A percentile compares a stretch with the other conserved stretches of the same genome.
Conservation (phyloP, 2,888 invertebrate genomes). For the Rhingia campestris region DNA sequence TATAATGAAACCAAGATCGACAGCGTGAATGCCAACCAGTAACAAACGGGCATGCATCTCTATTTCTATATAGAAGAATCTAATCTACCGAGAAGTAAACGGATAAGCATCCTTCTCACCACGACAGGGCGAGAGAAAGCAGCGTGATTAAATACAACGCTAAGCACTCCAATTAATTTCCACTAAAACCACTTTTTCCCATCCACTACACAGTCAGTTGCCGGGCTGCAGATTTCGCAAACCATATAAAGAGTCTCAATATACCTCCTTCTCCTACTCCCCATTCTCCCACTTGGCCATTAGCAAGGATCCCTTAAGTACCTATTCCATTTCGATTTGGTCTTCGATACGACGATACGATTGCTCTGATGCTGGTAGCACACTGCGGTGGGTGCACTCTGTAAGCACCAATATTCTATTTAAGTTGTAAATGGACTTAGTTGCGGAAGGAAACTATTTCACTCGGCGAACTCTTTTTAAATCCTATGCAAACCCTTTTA, state of each 20-base stretch:
- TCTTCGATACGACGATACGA: conserved; percentile 29
- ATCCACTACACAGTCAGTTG: conserved; percentile 15
- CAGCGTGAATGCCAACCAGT: conserved; percentile 1
- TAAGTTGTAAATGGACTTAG: conserved; percentile 67
- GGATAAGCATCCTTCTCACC: background rate
- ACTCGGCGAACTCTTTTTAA: conserved; percentile 46
- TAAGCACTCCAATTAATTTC: conserved; percentile 72
- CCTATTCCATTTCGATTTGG: conserved; percentile 50
- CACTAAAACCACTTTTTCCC: conserved; percentile 65
- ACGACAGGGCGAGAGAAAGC: conserved; percentile 34
- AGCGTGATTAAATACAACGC: conserved; percentile 66
- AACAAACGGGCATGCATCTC: conserved; percentile 12
- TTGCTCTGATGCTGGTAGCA: background rate
- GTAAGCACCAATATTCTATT: conserved; percentile 61
- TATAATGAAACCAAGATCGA: conserved; percentile 33
- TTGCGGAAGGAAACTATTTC: conserved; percentile 60
- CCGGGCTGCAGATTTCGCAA: conserved; percentile 22
- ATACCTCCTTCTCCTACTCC: background rate
- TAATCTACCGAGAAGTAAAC: conserved; percentile 17
- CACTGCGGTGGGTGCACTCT: conserved; percentile 9
- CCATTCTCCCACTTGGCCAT: conserved; percentile 13
- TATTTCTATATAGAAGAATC: conserved; percentile 11
- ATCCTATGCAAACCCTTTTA: conserved; percentile 43
- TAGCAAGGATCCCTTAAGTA: conserved; percentile 39
- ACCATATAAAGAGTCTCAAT: background rate